A percentile compares a stretch with the other conserved stretches of the same genome.
phyloP scores from a whole-genome alignment of 2,113 vertebrate species.

The Bucco capensis region DNA sequence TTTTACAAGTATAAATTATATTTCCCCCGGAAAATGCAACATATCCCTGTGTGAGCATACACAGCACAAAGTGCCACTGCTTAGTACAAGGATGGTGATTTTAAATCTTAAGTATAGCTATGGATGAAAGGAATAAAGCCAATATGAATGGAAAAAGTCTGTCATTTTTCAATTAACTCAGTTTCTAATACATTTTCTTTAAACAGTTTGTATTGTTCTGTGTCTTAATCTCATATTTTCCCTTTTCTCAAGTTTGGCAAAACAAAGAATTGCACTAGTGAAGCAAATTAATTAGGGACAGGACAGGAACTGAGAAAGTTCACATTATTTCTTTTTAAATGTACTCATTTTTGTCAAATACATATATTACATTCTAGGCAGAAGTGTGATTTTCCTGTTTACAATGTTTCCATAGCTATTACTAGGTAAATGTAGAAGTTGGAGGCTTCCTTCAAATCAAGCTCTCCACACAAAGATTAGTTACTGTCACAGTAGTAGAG shows the following conservation, averaged over 20 bases:
- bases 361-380: accelerated
- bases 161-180: neutral
- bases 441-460: neutral
- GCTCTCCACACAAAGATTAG: neutral
- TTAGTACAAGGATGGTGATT: neutral
- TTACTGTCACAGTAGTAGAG: neutral
- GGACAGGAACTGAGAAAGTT: neutral
- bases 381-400: accelerated
- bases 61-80: neutral
- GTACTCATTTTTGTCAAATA: neutral
- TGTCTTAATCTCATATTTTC: neutral
- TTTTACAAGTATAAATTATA: neutral
- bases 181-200: neutral
- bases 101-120: neutral
- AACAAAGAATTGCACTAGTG: neutral
- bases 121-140: neutral
- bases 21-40: neutral
- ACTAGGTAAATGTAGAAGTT: neutral
- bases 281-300: neutral
- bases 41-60: neutral
- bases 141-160: neutral
- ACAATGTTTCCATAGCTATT: accelerated
- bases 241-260: neutral
- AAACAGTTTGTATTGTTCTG: neutral
- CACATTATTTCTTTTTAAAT: neutral